Conservation (phyloP, 2,797 vertebrate species). For the Coccyzus lansbergi region DNA sequence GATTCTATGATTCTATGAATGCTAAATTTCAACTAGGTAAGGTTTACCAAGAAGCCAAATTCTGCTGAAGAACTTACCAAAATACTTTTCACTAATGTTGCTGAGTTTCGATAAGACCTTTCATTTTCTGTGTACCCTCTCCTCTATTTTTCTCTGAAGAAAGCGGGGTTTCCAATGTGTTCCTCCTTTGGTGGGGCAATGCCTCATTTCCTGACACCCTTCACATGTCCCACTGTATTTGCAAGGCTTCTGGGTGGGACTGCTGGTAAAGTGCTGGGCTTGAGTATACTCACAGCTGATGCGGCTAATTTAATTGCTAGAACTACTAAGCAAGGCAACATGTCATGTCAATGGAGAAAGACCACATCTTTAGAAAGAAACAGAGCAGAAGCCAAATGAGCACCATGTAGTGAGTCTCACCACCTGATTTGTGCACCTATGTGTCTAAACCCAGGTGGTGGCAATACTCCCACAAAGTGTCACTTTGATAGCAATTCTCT, state of each 20-base stretch:
- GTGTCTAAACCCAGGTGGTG: background rate
- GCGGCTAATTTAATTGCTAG: background rate
- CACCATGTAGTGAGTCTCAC: background rate
- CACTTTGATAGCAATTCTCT: background rate
- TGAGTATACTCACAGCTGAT: background rate
- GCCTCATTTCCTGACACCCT: background rate
- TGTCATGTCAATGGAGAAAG: background rate
- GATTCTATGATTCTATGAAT: too few species aligned
- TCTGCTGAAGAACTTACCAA: background rate
- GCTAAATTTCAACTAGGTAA: background rate
- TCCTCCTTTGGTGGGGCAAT: background rate
- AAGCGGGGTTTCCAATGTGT: background rate
- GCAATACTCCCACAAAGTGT: background rate
- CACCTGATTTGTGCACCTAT: background rate
- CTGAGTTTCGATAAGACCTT: background rate
- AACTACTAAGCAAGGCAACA: rapidly evolving
- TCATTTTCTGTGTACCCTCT: background rate
- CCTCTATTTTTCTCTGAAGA: background rate
- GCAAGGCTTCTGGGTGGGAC: background rate
- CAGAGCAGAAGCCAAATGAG: background rate
- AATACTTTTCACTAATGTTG: background rate
- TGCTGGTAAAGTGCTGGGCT: background rate
- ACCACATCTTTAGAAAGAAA: background rate
- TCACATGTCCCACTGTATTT: background rate
- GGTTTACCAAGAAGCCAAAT: background rate